These are phyloP conservation scores for Arctopsyche grandis DNA, from an alignment of 1,140 invertebrate species.

Conservation along the genomic window DNA sequence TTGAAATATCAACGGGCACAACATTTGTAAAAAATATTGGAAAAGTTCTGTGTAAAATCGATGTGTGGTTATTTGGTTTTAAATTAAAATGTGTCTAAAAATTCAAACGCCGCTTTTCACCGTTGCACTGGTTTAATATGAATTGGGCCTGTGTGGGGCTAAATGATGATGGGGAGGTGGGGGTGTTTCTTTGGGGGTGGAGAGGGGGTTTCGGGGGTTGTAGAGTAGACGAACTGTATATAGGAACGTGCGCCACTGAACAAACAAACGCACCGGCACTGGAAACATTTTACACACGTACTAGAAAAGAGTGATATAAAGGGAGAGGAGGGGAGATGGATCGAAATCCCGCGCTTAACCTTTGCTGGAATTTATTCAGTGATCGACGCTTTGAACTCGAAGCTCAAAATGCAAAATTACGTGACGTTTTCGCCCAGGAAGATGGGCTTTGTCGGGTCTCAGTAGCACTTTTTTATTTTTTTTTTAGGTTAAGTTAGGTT, in stretches of 20 bases:
- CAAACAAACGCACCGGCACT: slow-evolving; percentile 45
- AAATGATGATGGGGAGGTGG: background rate
- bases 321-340: background rate
- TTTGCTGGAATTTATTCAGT: slow-evolving; percentile 12
- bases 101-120: too few relatives aligned
- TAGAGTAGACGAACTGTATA: slow-evolving; percentile 35
- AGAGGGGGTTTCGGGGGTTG: background rate
- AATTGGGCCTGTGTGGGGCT: background rate
- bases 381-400: background rate
- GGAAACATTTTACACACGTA: slow-evolving; percentile 44
- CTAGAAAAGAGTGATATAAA: slow-evolving; percentile 37
- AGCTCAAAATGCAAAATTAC: background rate
- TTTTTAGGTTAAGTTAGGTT: too few relatives aligned
- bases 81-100: too few relatives aligned
- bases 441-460: too few relatives aligned
- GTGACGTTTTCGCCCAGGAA: too few relatives aligned
- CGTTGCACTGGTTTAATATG: slow-evolving; percentile 21
- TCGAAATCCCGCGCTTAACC: background rate
- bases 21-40: too few relatives aligned
- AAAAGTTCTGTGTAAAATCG: too few relatives aligned
- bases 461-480: too few relatives aligned
- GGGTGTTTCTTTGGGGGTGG: background rate
- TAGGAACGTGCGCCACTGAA: slow-evolving; percentile 41
- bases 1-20: too few relatives aligned
- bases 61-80: too few relatives aligned